Conservation (phyloP, 2,888 invertebrate genomes). For the Diaperis boleti region DNA sequence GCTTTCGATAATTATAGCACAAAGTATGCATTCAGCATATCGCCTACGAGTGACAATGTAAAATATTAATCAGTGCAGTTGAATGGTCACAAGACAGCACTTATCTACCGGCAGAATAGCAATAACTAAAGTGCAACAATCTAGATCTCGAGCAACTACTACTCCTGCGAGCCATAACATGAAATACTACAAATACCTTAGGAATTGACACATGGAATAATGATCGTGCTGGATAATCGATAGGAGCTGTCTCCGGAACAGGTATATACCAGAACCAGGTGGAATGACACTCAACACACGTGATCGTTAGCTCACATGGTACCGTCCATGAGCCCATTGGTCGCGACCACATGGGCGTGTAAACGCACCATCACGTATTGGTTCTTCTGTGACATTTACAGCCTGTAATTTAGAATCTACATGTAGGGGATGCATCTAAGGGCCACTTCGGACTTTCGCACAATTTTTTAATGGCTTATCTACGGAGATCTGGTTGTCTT, state of each 20-base stretch:
- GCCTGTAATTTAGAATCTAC: conserved; percentile 48
- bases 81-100: conserved; percentile 37
- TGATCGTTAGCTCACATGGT: conserved; percentile 50
- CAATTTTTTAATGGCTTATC: conserved; percentile 44
- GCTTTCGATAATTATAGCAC: conserved; percentile 40
- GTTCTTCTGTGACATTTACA: conserved; percentile 51
- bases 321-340: conserved; percentile 52
- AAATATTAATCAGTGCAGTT: conserved; percentile 47
- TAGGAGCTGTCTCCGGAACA: conserved; percentile 47
- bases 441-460: conserved; percentile 17
- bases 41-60: conserved; percentile 47
- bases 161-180: conserved; percentile 48
- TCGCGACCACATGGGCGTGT: conserved; percentile 52
- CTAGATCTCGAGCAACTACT: conserved; percentile 44
- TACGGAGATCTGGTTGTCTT: conserved; percentile 14
- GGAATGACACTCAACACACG: conserved; percentile 53
- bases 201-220: conserved; percentile 52
- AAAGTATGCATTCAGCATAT: conserved; percentile 42
- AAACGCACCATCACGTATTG: conserved; percentile 51
- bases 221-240: conserved; percentile 55
- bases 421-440: conserved; percentile 30
- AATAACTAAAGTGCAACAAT: conserved; percentile 48
- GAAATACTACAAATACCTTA: conserved; percentile 52
- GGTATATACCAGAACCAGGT: conserved; percentile 39
- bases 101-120: conserved; percentile 41